Evolutionary conservation across 2,888 invertebrate genomes (phyloP), one percentile per base, ranked within the genome.

Genomic region (Lydus trimaculatus): DNA sequence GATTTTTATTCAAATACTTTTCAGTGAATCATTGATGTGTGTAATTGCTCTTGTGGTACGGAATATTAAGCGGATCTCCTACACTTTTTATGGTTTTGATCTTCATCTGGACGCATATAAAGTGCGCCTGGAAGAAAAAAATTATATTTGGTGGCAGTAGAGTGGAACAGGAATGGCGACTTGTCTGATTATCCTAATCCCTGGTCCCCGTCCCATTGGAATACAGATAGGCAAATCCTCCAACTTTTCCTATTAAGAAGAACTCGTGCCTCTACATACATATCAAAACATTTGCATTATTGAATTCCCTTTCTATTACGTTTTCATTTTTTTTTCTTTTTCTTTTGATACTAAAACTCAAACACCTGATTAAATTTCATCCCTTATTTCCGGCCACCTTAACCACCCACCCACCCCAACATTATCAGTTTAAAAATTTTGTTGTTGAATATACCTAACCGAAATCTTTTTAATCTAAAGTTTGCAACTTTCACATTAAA

Each of bases 231-330:
- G 79, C 73, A 76, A 79, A 79, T 80, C 77, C 78, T 70, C 75
- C 67, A 82, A 83, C 81, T 83, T 83, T 83, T 82, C 82, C 82
- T 81, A 82, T 83, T 82, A 82, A 81, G 77, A 78, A 76, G 78
- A 79, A 81, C 76, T 82, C 81, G 81, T 81, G 80, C 79, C 76
- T 76, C 74, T 76, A 81, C 82, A 83, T 81, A 82, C 80, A 81
- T 82, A 83, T 82, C 78, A 78, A 79, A 80, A 78, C 78, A 82
- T 83, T 83, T 83, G 81, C 82, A 82, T 82, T 83, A 82, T 83
- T 82, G 80, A 80, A 82, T 82, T 81, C 75, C 64, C 73, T 70
- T 67, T 73, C 72, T 73, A 74, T 73, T 73, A 72, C 63, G 64
- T 61, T 25, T 33, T 43, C 25, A 58, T 58, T 67, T 61, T 56